These are phyloP conservation scores for Drosophila neutralis DNA, from an alignment of 2,888 invertebrate genomes.

Conservation along the genomic window DNA sequence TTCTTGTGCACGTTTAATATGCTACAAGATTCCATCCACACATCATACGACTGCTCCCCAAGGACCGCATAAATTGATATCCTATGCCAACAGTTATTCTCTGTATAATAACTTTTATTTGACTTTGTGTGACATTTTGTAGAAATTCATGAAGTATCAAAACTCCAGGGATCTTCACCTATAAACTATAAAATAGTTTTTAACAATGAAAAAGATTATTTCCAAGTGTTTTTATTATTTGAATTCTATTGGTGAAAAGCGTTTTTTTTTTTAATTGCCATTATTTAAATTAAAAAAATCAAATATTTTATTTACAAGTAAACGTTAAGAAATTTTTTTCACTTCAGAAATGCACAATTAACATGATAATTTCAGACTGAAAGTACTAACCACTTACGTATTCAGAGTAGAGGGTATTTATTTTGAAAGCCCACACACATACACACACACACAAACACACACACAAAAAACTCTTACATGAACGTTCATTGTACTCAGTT, in stretches of 20 bases:
- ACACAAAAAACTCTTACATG: neutral
- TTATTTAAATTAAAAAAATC: neutral
- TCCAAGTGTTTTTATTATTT: neutral
- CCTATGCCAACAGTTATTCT: slow-evolving; percentile 1
- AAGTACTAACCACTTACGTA: neutral
- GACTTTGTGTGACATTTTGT: neutral
- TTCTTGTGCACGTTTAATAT: slow-evolving; percentile 31
- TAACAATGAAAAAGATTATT: neutral
- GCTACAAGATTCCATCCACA: slow-evolving; percentile 21
- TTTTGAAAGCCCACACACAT: neutral
- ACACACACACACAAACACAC: neutral
- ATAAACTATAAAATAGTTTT: neutral
- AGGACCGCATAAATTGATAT: neutral
- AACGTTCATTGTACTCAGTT: slow-evolving; percentile 29
- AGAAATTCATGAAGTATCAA: neutral
- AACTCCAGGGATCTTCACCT: neutral
- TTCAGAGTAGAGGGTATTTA: slow-evolving; percentile 13
- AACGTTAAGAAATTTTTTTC: neutral
- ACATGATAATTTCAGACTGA: neutral
- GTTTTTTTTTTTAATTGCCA: neutral
- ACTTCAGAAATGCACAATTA: neutral
- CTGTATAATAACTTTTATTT: neutral
- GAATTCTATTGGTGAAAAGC: neutral
- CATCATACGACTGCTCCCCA: neutral
- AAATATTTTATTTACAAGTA: neutral